These are phyloP conservation scores for Grammomys surdaster DNA, from an alignment of 2,113 vertebrate species.

Conservation along the genomic window DNA sequence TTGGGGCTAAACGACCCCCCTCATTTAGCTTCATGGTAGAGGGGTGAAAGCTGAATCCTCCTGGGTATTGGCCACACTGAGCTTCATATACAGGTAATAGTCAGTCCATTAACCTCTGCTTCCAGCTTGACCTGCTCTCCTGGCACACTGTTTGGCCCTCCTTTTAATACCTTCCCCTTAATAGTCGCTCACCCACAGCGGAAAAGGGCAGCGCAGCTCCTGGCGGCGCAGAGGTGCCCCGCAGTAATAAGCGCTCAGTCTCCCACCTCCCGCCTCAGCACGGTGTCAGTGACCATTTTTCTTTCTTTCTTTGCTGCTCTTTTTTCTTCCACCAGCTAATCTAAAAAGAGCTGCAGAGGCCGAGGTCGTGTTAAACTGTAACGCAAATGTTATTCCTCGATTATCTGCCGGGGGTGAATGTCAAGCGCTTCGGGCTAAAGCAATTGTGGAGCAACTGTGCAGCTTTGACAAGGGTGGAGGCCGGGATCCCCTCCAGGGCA, in stretches of 20 bases:
- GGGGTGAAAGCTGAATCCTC: slow-evolving; percentile 87
- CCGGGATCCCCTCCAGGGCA: slow-evolving; percentile 69
- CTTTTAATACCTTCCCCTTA: slow-evolving; percentile 93
- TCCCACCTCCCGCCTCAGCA: slow-evolving; percentile 84
- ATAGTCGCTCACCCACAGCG: slow-evolving; percentile 92
- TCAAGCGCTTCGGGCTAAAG: slow-evolving; percentile 94
- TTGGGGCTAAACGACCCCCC: slow-evolving; percentile 88
- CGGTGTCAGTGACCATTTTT: slow-evolving; percentile 90
- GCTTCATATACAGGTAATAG: slow-evolving; percentile 95
- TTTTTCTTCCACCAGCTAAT: slow-evolving; percentile 89
- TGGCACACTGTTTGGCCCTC: slow-evolving; percentile 86
- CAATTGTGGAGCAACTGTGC: slow-evolving; percentile 86
- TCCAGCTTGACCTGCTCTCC: slow-evolving; percentile 91
- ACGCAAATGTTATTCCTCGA: slow-evolving; percentile 98
- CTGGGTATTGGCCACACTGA: slow-evolving; percentile 89
- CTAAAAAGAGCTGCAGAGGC: slow-evolving; percentile 95
- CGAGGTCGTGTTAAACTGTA: slow-evolving; percentile 97
- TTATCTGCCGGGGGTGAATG: slow-evolving; percentile 97
- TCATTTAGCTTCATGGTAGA: slow-evolving; percentile 88
- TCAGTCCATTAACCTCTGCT: slow-evolving; percentile 99
- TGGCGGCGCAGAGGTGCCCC: slow-evolving; percentile 79
- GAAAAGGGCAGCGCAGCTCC: slow-evolving; percentile 91
- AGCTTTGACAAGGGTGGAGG: slow-evolving; percentile 80
- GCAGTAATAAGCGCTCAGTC: slow-evolving; percentile 91
- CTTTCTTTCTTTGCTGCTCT: slow-evolving; percentile 73